Base-by-base conservation (phyloP, 2,888 invertebrate genomes). In the Agrotis exclamationis region DNA sequence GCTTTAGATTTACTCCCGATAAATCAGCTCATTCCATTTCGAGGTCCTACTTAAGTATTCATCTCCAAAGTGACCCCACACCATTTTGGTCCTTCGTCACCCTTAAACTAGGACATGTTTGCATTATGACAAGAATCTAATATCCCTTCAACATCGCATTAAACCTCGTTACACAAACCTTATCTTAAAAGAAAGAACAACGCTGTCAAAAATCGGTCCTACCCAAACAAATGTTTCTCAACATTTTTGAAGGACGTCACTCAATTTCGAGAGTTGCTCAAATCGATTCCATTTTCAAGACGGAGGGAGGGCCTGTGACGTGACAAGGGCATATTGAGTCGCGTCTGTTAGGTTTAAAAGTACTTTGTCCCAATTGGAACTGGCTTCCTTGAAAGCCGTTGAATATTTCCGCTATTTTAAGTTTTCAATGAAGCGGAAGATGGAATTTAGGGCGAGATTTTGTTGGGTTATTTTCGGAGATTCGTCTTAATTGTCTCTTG, bases 291-390 rank as follows among this genome's bases (percentile, higher is more conserved):
- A 75, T 78, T 84, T 79, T 77, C 24, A 45, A 56, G 48, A 20
- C 20, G 11, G 24, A 53, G 59, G 68, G 82, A 82, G 75, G 70
- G 60, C 68, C 63, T 66, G 67, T 75, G 76, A 80, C 80, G 76
- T 73, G 78, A 84, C 83, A 83, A 79, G 83, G 80, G 77, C 86
- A 76, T 80, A 87, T 87, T 84, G 82, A 73, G 78, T 63, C 80
- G 59, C 75, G 73, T 81, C 82, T 78, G 77, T 60, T 50, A 68
- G 64, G 50, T 77, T 69, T 71, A 60, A 60, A 58, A 62, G 81
- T 72, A 77, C 68, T 73, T 63, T 56, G 58, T 33, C 54, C 64
- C 79, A 73, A 79, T 82, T 82, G 79, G 56, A 58, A 63, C 48
- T 59, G 68, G 56, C 82, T 82, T 73, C 74, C 68, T 73, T 63